Evolutionary conservation across 2,113 vertebrate genomes (phyloP).

Genomic region (Pseudopodoces humilis): DNA sequence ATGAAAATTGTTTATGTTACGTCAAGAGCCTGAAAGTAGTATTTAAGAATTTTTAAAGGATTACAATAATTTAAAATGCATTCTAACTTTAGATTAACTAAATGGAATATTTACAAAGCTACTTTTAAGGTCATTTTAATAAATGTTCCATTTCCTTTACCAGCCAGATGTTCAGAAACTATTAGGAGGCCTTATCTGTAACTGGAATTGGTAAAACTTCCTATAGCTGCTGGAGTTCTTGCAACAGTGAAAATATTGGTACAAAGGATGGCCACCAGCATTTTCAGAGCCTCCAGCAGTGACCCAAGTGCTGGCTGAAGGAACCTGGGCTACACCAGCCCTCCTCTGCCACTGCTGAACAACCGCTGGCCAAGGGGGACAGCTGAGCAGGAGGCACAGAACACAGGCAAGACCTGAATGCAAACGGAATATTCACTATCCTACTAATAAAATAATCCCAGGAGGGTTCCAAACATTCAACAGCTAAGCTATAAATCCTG

Average conservation of each 20-base stretch:
- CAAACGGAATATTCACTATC: neutral
- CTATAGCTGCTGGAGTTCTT: neutral
- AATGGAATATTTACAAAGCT: conserved; percentile 59
- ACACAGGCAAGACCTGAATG: neutral
- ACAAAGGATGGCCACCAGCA: neutral
- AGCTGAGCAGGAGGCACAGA: neutral
- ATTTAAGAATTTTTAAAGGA: conserved; percentile 43
- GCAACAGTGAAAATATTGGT: neutral
- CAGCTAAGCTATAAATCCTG: neutral
- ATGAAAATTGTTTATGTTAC: conserved; percentile 45
- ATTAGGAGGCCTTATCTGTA: neutral
- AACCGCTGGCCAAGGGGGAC: neutral
- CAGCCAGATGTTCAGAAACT: neutral
- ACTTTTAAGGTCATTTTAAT: conserved; percentile 18
- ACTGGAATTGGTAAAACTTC: neutral
- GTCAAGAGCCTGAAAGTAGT: conserved; percentile 58
- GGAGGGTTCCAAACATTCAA: neutral
- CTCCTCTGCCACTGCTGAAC: neutral
- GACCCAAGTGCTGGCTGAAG: neutral
- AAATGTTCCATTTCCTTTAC: conserved; percentile 1
- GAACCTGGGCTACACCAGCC: neutral
- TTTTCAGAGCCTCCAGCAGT: neutral
- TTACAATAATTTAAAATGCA: conserved; percentile 59
- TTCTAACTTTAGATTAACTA: conserved; percentile 34
- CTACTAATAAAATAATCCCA: neutral